Evolutionary conservation across 2,113 vertebrate species (phyloP).

Genomic region (Spheniscus mendiculus): DNA sequence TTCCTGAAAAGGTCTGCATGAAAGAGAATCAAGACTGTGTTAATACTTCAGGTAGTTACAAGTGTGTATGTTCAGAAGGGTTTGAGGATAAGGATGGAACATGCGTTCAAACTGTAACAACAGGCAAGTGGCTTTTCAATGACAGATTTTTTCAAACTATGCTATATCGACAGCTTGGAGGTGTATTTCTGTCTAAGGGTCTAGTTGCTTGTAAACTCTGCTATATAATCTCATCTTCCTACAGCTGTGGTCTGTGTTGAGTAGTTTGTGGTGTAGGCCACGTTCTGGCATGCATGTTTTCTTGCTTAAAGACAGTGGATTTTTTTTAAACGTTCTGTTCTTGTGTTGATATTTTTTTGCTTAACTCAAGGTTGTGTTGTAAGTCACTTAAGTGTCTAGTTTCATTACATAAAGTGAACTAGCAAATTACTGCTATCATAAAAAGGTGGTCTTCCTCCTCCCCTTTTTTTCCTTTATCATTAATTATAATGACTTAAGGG

Average conservation of each 20-base stretch:
- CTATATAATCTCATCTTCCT: background rate
- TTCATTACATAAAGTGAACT: background rate
- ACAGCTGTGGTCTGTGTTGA: background rate
- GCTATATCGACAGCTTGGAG: accelerated
- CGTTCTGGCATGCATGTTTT: background rate
- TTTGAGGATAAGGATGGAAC: slow-evolving; percentile 79
- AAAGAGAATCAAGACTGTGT: slow-evolving; percentile 83
- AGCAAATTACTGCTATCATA: background rate
- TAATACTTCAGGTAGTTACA: slow-evolving; percentile 84
- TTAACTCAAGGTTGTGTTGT: background rate
- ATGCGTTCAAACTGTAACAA: slow-evolving; percentile 72
- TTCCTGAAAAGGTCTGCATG: slow-evolving; percentile 70
- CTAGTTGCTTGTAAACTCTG: background rate
- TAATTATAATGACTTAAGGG: background rate
- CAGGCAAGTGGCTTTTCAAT: slow-evolving; percentile 67
- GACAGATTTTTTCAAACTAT: background rate
- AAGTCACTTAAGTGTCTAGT: background rate
- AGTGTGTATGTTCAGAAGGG: slow-evolving; percentile 81
- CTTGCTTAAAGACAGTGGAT: background rate
- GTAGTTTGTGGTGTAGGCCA: background rate
- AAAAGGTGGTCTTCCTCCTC: background rate
- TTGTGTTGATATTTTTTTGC: background rate
- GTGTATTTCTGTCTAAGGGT: background rate
- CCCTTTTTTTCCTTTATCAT: background rate
- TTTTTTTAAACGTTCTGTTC: background rate